phyloP scores from a whole-genome alignment of 2,797 vertebrate genomes.

The Tinamus major region DNA sequence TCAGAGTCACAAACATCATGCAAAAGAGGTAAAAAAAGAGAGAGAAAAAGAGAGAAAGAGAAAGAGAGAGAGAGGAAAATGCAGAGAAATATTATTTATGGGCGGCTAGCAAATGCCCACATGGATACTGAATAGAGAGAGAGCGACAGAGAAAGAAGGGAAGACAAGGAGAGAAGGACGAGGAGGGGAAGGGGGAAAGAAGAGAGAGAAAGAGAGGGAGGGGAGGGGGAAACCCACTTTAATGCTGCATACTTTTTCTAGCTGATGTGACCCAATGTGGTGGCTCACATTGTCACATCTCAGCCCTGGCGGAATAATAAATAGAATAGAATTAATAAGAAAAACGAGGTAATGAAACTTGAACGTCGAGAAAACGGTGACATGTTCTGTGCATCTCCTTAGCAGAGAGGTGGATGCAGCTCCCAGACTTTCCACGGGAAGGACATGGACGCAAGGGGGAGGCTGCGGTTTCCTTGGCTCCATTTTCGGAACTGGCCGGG shows the following conservation, averaged over 20 bases:
- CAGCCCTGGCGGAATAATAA: constrained; percentile 88
- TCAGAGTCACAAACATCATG: constrained; percentile 99
- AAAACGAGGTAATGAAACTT: constrained; percentile 82
- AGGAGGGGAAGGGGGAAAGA: constrained; percentile 77
- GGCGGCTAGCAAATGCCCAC: constrained; percentile 90
- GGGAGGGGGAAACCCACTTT: constrained; percentile 88
- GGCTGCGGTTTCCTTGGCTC: constrained; percentile 76
- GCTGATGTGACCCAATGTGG: constrained; percentile 93
- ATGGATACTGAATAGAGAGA: constrained; percentile 85
- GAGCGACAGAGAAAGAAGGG: constrained; percentile 69
- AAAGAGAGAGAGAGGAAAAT: constrained; percentile 83
- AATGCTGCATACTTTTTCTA: constrained; percentile 89
- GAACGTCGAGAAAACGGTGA: constrained; percentile 75
- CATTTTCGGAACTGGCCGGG: constrained; percentile 76
- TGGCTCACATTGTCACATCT: constrained; percentile 92
- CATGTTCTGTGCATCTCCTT: constrained; percentile 80
- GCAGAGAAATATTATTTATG: constrained; percentile 90
- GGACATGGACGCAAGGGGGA: constrained; percentile 73
- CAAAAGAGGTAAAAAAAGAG: constrained; percentile 90
- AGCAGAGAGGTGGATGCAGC: constrained; percentile 78
- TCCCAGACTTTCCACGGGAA: constrained; percentile 76
- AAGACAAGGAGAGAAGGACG: constrained; percentile 75
- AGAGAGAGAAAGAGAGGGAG: constrained; percentile 80
- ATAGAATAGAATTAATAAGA: constrained; percentile 83
- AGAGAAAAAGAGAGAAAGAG: constrained; percentile 81